Evolutionary conservation across 2,113 vertebrate species (phyloP).

Genomic region (Struthio camelus): DNA sequence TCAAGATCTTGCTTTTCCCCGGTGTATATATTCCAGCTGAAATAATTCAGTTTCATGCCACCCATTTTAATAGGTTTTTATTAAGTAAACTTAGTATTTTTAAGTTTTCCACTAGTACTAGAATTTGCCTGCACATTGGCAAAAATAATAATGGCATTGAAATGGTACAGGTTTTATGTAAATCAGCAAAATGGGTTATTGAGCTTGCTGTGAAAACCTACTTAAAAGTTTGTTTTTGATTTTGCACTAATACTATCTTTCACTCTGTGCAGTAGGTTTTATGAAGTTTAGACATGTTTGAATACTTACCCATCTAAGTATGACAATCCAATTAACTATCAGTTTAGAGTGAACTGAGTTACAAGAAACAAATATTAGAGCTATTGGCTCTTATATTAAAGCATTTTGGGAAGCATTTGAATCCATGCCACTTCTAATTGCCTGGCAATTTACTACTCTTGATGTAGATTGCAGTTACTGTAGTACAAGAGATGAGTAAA

Average conservation of each 20-base stretch:
- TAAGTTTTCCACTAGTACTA: not conserved
- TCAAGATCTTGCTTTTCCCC: conserved; percentile 46
- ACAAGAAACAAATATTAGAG: not conserved
- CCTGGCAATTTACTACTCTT: not conserved
- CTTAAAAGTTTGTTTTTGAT: not conserved
- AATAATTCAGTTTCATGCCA: conserved; percentile 42
- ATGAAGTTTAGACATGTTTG: not conserved
- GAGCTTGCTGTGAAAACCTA: conserved; percentile 6
- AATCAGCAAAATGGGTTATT: not conserved
- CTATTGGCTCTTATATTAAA: not conserved
- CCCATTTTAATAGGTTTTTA: conserved; percentile 51
- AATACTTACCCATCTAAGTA: not conserved
- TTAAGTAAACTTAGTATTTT: conserved; percentile 18
- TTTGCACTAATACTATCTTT: not conserved
- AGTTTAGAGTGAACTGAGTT: not conserved
- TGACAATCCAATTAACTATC: not conserved
- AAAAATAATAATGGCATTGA: not conserved
- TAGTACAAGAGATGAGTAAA: not conserved
- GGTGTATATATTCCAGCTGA: conserved; percentile 57
- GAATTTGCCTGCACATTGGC: not conserved
- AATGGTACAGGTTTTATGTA: not conserved
- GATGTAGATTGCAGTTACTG: not conserved
- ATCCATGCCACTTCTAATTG: not conserved
- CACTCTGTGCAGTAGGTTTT: not conserved
- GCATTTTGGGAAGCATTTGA: not conserved